Evolutionary conservation across 1,140 invertebrate species (phyloP).

Genomic region (Aphelenchoides fujianensis): DNA sequence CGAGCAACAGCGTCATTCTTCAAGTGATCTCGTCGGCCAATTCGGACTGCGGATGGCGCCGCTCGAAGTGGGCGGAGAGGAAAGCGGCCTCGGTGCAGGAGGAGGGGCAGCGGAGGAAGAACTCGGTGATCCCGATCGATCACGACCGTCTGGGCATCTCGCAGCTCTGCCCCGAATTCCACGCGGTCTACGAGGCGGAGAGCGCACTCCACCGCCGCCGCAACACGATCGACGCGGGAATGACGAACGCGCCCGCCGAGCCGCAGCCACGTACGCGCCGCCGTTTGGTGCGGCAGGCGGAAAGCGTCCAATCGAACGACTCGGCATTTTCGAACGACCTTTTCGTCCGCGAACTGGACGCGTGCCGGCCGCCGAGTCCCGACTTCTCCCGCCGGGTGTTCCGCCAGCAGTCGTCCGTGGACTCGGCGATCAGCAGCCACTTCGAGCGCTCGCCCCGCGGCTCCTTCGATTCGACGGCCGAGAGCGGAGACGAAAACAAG

Average conservation of each 20-base stretch:
- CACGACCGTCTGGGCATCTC: neutral
- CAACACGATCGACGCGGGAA: neutral
- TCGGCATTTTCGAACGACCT: constrained; percentile 14
- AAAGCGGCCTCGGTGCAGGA: too few species aligned
- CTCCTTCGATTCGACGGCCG: too few species aligned
- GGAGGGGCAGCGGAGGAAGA: too few species aligned
- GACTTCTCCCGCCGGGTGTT: neutral
- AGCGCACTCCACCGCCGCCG: neutral
- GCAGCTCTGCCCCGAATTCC: neutral
- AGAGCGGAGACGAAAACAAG: too few species aligned
- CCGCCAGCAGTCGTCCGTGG: too few species aligned
- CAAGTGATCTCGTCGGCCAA: neutral
- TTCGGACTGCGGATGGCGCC: neutral
- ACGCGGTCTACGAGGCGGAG: neutral
- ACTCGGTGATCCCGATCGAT: neutral
- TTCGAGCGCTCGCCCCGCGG: too few species aligned
- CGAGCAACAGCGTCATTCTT: too few species aligned
- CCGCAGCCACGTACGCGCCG: neutral
- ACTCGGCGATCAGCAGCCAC: neutral
- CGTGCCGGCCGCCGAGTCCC: neutral
- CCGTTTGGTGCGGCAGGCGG: neutral
- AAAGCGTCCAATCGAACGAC: constrained; percentile 15
- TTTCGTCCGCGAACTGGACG: neutral
- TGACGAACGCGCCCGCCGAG: neutral
- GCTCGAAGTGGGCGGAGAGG: too few species aligned